Percentiles rank a stretch among this genome's conserved stretches.
phyloP scores from a whole-genome alignment of 2,113 vertebrate species.

The Drymodes brunneopygia region DNA sequence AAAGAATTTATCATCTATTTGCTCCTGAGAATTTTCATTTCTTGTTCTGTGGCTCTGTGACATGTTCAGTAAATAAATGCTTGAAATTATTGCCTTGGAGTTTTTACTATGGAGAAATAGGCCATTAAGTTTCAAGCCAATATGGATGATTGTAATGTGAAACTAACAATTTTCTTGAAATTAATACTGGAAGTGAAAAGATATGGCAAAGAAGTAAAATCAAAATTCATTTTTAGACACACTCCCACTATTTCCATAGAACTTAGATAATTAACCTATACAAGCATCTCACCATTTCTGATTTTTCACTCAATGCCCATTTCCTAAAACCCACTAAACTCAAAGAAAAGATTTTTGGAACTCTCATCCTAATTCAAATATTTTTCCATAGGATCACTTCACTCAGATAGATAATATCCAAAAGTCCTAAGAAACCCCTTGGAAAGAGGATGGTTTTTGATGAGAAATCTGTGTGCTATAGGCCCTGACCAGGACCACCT shows the following conservation, averaged over 20 bases:
- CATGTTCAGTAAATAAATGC: neutral
- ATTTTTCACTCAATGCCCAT: neutral
- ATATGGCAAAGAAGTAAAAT: neutral
- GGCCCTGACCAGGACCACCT: neutral
- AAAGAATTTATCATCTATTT: neutral
- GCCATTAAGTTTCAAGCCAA: constrained; percentile 5
- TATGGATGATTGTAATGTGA: constrained; percentile 3
- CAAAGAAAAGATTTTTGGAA: neutral
- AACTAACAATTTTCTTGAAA: constrained; percentile 34
- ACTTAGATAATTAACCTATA: neutral
- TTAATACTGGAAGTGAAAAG: constrained; percentile 10
- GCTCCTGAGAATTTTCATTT: neutral
- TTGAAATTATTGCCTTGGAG: neutral
- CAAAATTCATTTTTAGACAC: neutral
- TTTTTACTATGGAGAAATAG: neutral
- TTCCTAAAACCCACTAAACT: neutral
- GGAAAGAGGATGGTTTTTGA: neutral
- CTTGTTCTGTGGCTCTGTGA: neutral
- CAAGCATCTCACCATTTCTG: neutral
- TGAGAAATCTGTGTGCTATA: neutral
- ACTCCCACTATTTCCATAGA: neutral
- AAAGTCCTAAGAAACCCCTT: neutral
- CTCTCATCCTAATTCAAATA: neutral
- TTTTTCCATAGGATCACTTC: neutral
- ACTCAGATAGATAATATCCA: neutral